phyloP scores from a whole-genome alignment of 64 coral and sea anemone genomes.

The Astreopora myriophthalma region DNA sequence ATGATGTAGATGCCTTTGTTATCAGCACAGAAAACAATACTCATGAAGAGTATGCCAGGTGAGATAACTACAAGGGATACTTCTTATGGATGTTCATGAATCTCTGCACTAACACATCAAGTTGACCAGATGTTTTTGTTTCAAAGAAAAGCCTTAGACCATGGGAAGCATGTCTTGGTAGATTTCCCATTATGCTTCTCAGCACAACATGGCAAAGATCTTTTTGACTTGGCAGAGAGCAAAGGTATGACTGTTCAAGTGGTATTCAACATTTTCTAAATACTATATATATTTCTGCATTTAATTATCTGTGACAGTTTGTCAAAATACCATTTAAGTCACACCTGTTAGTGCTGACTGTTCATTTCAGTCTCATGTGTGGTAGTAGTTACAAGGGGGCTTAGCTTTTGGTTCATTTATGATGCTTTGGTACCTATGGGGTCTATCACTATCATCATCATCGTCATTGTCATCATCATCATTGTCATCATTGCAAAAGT shows the following conservation, averaged over 20 bases:
- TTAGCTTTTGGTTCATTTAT: too few relatives aligned
- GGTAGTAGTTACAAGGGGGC: too few relatives aligned
- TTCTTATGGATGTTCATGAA: background rate
- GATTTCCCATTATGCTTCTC: conserved; percentile 77
- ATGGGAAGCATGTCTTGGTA: conserved; percentile 85
- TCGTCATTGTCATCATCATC: too few relatives aligned
- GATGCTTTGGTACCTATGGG: too few relatives aligned
- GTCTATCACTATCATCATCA: too few relatives aligned
- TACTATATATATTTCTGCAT: background rate
- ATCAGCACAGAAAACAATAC: conserved; percentile 87
- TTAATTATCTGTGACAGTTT: background rate
- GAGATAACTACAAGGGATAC: too few relatives aligned
- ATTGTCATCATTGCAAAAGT: too few relatives aligned
- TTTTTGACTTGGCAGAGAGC: conserved; percentile 69
- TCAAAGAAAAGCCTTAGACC: conserved; percentile 67
- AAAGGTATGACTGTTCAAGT: conserved; percentile 60
- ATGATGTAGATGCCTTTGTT: conserved; percentile 73
- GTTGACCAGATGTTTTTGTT: background rate
- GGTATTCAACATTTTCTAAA: background rate
- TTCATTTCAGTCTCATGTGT: too few relatives aligned
- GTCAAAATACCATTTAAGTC: too few relatives aligned
- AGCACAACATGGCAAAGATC: conserved; percentile 68
- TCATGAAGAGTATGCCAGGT: conserved; percentile 83
- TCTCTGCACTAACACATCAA: background rate
- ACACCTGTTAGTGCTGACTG: too few relatives aligned